Evolutionary conservation across 2,797 vertebrate genomes (phyloP).

Genomic region (Schizothorax lantsangensis): DNA sequence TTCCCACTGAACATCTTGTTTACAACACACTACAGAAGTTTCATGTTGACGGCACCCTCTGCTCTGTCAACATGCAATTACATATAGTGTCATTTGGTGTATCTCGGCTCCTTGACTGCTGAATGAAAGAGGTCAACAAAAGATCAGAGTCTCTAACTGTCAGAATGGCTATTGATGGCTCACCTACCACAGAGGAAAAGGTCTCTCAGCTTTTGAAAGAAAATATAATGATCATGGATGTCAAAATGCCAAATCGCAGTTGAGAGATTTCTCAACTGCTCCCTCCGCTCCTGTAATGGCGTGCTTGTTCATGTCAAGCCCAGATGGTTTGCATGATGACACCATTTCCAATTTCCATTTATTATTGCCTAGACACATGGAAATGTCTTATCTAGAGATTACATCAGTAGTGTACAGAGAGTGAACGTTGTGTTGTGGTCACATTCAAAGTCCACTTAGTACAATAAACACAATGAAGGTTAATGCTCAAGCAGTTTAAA

Average conservation of each 20-base stretch:
- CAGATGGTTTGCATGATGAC: conserved; percentile 38
- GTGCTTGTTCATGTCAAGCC: conserved; percentile 56
- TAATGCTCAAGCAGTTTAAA: conserved; percentile 18
- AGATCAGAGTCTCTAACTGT: conserved; percentile 29
- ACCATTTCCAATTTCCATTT: conserved; percentile 56
- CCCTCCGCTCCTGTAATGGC: conserved; percentile 27
- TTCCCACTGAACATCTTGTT: neutral
- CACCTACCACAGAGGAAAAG: conserved; percentile 36
- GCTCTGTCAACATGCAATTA: conserved; percentile 18
- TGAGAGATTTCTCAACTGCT: conserved; percentile 31
- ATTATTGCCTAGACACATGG: conserved; percentile 47
- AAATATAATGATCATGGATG: conserved; percentile 51
- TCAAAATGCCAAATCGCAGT: conserved; percentile 50
- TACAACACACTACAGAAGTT: neutral
- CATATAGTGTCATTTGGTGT: neutral
- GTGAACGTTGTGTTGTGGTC: conserved; percentile 25
- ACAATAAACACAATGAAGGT: neutral
- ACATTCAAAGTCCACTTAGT: conserved; percentile 18
- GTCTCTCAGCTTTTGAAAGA: conserved; percentile 35
- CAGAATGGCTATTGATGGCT: conserved; percentile 35
- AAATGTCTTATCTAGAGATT: conserved; percentile 45
- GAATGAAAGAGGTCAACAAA: conserved; percentile 11
- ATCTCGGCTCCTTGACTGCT: conserved; percentile 1
- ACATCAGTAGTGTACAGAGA: conserved; percentile 18
- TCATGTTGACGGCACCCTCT: neutral